Conservation (phyloP, 2,797 vertebrate species). For the Protonibea diacanthus region DNA sequence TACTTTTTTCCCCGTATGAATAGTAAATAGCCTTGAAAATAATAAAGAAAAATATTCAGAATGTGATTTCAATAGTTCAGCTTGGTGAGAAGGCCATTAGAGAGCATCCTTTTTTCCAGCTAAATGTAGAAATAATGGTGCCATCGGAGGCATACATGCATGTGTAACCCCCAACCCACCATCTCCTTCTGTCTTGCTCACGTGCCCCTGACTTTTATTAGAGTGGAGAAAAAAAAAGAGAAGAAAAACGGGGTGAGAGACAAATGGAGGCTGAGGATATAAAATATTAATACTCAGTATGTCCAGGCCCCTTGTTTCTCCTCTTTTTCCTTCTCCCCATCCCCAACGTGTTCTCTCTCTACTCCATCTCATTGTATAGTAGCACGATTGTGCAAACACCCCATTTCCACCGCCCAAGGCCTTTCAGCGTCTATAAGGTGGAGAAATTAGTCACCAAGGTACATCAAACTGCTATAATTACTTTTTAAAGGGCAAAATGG, state of each 20-base stretch:
- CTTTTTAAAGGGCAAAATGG: conserved; percentile 55
- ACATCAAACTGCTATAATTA: conserved; percentile 60
- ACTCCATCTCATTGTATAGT: conserved; percentile 35
- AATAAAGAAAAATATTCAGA: conserved; percentile 17
- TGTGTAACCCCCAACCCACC: background rate
- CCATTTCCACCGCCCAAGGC: background rate
- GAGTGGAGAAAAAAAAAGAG: conserved; percentile 66
- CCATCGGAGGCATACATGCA: conserved; percentile 6
- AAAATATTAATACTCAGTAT: conserved; percentile 74
- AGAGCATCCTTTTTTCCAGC: background rate
- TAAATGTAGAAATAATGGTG: conserved; percentile 34
- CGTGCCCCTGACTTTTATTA: conserved; percentile 50
- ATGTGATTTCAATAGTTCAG: conserved; percentile 38
- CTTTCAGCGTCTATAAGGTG: conserved; percentile 27
- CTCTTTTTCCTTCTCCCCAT: conserved; percentile 21
- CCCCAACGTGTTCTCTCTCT: conserved; percentile 37
- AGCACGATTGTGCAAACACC: conserved; percentile 22
- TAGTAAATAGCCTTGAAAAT: conserved; percentile 42
- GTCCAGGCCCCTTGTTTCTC: conserved; percentile 47
- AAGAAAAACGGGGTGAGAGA: conserved; percentile 57
- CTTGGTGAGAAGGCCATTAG: conserved; percentile 32
- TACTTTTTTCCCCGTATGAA: conserved; percentile 4
- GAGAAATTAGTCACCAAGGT: conserved; percentile 56
- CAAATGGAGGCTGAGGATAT: conserved; percentile 63
- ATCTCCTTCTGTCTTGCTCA: conserved; percentile 18